phyloP scores from a whole-genome alignment of 2,888 invertebrate genomes.

The Gymnocheta viridis region DNA sequence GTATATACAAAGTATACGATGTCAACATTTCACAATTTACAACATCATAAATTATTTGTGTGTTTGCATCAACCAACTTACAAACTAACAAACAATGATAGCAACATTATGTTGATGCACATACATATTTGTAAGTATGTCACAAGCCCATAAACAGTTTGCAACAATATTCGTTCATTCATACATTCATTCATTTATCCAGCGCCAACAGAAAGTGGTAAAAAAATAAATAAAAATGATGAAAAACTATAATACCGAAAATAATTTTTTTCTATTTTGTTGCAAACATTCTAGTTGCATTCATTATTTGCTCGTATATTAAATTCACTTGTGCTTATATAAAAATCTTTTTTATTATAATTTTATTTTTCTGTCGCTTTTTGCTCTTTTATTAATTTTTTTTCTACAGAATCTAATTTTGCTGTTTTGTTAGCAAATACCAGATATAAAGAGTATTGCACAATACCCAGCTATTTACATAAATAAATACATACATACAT shows the following conservation, averaged over 20 bases:
- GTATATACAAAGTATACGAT: constrained; percentile 24
- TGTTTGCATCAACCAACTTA: constrained; percentile 40
- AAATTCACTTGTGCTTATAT: constrained; percentile 62
- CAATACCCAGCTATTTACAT: constrained; percentile 12
- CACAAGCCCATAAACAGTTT: constrained; percentile 15
- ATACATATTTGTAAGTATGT: constrained; percentile 14
- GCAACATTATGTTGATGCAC: constrained; percentile 17
- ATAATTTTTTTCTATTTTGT: constrained; percentile 44
- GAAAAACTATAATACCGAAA: constrained; percentile 51
- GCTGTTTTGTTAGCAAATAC: constrained; percentile 27
- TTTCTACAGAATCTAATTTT: constrained; percentile 52
- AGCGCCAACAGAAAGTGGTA: constrained; percentile 32
- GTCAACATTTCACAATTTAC: constrained; percentile 69
- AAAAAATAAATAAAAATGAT: constrained; percentile 29
- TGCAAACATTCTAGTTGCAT: constrained; percentile 63
- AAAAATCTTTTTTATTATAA: constrained; percentile 64
- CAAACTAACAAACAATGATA: constrained; percentile 20
- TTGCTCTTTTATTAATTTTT: constrained; percentile 6
- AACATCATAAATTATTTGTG: constrained; percentile 66
- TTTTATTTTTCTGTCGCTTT: constrained; percentile 5
- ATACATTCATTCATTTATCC: constrained; percentile 51
- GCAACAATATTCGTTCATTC: constrained; percentile 54
- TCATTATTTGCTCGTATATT: constrained; percentile 68
- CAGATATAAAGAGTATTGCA: constrained; percentile 4
- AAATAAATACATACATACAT: no score